phyloP scores from a whole-genome alignment of 2,797 vertebrate species.

The Xerus rutilus region DNA sequence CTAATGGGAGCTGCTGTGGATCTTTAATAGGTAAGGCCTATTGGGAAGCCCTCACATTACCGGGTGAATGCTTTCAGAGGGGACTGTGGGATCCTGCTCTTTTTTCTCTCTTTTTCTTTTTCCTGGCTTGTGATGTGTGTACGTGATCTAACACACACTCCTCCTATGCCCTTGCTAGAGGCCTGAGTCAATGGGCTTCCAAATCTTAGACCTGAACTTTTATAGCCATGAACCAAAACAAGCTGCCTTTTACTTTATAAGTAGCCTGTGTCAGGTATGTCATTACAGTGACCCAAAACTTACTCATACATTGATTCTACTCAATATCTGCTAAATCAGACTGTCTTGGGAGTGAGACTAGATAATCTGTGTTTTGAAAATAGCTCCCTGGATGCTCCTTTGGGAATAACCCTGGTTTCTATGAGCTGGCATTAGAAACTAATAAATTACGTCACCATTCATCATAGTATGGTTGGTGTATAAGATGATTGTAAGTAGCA shows the following conservation, averaged over 20 bases:
- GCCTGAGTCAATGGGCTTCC: background rate
- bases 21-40: background rate
- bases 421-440: background rate
- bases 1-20: background rate
- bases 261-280: background rate
- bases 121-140: background rate
- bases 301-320: background rate
- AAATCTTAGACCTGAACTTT: background rate
- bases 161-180: background rate
- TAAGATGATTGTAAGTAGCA: background rate
- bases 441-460: background rate
- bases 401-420: background rate
- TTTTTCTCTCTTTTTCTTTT: background rate
- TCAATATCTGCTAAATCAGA: background rate
- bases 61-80: too few relatives aligned
- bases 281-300: background rate
- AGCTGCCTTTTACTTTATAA: background rate
- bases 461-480: background rate
- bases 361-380: constrained; percentile 9
- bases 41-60: background rate
- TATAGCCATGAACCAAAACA: background rate
- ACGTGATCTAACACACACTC: background rate
- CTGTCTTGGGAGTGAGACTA: background rate
- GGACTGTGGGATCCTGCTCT: too few relatives aligned
- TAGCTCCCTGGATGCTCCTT: background rate